Base-by-base conservation (phyloP, 2,113 vertebrate species). In the Piaya cayana region DNA sequence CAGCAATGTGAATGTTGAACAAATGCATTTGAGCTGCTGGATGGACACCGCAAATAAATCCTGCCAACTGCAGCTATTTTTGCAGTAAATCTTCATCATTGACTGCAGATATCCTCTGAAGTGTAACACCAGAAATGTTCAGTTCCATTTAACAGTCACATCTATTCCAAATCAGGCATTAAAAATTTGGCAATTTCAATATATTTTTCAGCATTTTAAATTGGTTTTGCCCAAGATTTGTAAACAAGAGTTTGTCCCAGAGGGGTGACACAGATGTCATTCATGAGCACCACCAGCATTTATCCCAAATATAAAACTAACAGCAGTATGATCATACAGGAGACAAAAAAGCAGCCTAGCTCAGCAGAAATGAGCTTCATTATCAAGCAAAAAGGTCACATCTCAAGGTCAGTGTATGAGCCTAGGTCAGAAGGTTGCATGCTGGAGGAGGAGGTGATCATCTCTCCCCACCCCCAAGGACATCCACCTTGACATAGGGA, bases 1-100 rank as follows among this genome's bases (percentile, higher is more conserved):
- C 67, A 63, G 50, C 42, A 64, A 82, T 4, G 22, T 43, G 47
- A 86, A 86, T 21, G 21, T 15, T 55, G 67, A 80, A 70, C 26
- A 78, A 72, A 87, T 14, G 62, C 37, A 71, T 45, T 20, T 68
- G 74, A 52, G 72, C 62, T 72, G 81, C 69, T 82, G 70, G 36
- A 11, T 85, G 60, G 59, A 68, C 56, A 87, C 5, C 23, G 82
- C 75, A 85, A 36, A 80, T 77, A 91, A 94, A 87, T 71, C 78
- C 67, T 90, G 50, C 58, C 82, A 85, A 62, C 88, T 86, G 75
- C 52, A 94, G 71, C 74, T 82, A 81, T 53, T 85, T 67, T 86
- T 71, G 86, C 55, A 86, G 27, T 42, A 86, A 93, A 89, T 55
- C 42, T 85, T 78, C 50, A 47, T 39, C 69, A 68, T 0, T 0